A percentile compares a stretch with the other conserved stretches of the same genome.
phyloP scores from a whole-genome alignment of 2,888 invertebrate species.

The Augochlorella aurata region DNA sequence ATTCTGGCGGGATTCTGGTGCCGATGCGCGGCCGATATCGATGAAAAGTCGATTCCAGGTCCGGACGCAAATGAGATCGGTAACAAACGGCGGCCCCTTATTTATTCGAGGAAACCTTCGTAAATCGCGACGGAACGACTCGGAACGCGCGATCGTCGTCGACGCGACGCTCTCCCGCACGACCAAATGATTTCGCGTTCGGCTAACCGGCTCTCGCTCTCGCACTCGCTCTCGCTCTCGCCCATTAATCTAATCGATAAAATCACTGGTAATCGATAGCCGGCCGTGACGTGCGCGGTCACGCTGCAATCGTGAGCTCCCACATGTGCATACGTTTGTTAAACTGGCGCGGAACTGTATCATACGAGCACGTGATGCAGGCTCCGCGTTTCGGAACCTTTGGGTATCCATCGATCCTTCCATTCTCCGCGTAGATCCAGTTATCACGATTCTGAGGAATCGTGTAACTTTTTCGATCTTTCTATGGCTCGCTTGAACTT shows the following conservation, averaged over 20 bases:
- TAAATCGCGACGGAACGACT: conserved; percentile 42
- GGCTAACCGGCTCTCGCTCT: conserved; percentile 58
- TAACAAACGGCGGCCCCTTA: conserved; percentile 50
- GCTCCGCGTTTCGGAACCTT: conserved; percentile 17
- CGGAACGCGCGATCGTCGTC: conserved; percentile 40
- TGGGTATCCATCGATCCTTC: conserved; percentile 14
- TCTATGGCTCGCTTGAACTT: not conserved
- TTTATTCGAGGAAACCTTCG: conserved; percentile 51
- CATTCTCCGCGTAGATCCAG: not conserved
- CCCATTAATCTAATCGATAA: conserved; percentile 72
- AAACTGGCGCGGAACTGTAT: conserved; percentile 44
- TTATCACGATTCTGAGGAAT: not conserved
- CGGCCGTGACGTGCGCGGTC: conserved; percentile 51
- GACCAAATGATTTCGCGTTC: conserved; percentile 62
- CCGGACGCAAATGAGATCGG: conserved; percentile 35
- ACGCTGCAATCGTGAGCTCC: conserved; percentile 51
- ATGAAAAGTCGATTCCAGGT: conserved; percentile 31
- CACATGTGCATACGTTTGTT: conserved; percentile 50
- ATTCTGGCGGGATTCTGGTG: conserved; percentile 5
- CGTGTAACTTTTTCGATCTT: not conserved
- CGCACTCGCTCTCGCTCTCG: conserved; percentile 58
- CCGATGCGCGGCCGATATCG: conserved; percentile 9
- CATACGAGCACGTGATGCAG: conserved; percentile 24
- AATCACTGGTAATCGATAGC: conserved; percentile 70
- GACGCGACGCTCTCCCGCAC: conserved; percentile 24